A percentile compares a stretch with the other conserved stretches of the same genome.
phyloP scores from a whole-genome alignment of 92 coral and sea anemone species.

The Blastomussa wellsi region DNA sequence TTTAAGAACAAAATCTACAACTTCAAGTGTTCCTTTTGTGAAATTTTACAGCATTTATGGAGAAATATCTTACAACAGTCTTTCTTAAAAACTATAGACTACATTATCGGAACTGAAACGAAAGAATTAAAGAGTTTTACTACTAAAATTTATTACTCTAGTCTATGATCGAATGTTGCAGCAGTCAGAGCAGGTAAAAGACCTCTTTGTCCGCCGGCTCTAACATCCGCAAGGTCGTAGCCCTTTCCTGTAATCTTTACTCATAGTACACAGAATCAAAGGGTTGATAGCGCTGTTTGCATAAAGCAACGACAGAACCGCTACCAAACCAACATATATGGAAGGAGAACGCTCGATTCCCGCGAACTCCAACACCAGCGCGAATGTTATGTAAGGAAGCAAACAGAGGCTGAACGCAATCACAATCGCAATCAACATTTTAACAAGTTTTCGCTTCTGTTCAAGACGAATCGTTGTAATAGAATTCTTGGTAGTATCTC shows the following conservation, averaged over 20 bases:
- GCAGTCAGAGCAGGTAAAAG: too few species aligned
- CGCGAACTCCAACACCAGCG: constrained; percentile 75
- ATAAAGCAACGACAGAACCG: constrained; percentile 76
- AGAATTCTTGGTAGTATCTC: constrained; percentile 67
- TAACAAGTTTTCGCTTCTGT: constrained; percentile 92
- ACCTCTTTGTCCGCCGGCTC: neutral
- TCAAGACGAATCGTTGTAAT: constrained; percentile 71
- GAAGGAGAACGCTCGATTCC: constrained; percentile 38
- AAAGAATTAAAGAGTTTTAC: neutral
- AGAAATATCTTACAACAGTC: neutral
- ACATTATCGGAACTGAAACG: neutral
- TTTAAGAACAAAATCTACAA: constrained; percentile 11
- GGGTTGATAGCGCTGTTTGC: constrained; percentile 96
- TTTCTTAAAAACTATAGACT: neutral
- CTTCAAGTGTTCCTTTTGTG: neutral
- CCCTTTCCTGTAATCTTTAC: constrained; percentile 92
- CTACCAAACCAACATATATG: constrained; percentile 68
- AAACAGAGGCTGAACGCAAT: constrained; percentile 87
- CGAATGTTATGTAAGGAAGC: constrained; percentile 73
- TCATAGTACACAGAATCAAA: constrained; percentile 89
- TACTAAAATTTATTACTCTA: neutral
- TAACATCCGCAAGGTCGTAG: constrained; percentile 78
- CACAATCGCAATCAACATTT: constrained; percentile 89
- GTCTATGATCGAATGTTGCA: neutral
- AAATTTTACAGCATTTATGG: neutral